These are phyloP conservation scores for Pogonomyrmex californicus DNA, from an alignment of 1,140 invertebrate genomes.

Conservation along the genomic window DNA sequence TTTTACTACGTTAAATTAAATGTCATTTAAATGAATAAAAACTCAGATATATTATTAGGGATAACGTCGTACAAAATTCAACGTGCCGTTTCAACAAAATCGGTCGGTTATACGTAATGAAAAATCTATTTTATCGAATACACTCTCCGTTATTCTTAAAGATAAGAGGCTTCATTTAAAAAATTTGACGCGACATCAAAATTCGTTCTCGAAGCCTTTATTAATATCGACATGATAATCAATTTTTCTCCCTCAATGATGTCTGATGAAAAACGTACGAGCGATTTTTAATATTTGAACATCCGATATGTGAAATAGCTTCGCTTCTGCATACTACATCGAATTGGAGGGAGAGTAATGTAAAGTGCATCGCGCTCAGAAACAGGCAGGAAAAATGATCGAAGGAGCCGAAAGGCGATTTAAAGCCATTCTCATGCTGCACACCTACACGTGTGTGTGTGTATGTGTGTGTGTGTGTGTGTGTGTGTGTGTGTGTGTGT, in stretches of 20 bases:
- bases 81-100: not conserved
- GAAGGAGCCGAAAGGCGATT: slow-evolving; percentile 44
- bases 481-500: no score
- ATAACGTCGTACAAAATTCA: not conserved
- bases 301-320: not conserved
- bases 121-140: not conserved
- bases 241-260: not conserved
- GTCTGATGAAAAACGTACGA: no score
- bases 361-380: slow-evolving; percentile 33
- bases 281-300: slow-evolving; percentile 7
- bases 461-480: no score
- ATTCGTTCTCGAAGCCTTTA: not conserved
- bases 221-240: slow-evolving; percentile 18
- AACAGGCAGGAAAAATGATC: slow-evolving; percentile 42
- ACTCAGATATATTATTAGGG: not conserved
- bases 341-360: slow-evolving; percentile 30
- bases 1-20: slow-evolving; percentile 12
- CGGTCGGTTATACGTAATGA: not conserved
- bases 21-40: not conserved
- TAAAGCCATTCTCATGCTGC: slow-evolving; percentile 37
- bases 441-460: no score
- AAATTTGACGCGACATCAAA: not conserved
- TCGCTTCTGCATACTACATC: slow-evolving; percentile 11
- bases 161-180: not conserved
- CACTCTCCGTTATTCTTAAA: not conserved